Evolutionary conservation across 2,113 vertebrate genomes (phyloP), one percentile per base, ranked within the genome.

Genomic region (Lepidothrix coronata): DNA sequence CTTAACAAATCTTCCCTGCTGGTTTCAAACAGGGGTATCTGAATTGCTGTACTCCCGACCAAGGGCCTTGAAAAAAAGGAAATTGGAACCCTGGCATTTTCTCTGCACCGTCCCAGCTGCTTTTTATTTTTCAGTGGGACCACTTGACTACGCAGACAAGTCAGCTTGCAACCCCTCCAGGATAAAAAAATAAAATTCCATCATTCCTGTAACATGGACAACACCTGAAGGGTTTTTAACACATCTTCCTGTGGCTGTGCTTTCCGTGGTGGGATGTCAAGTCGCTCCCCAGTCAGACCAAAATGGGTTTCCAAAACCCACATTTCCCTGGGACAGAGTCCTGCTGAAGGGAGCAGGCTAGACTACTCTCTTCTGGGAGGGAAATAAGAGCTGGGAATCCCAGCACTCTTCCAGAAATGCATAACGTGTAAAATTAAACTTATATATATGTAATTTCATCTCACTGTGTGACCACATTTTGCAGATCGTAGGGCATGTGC

Each of bases 1-100:
- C 91, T 97, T 97, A 95, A 98, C 97, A 98, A 98, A 97, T 97
- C 97, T 97, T 96, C 93, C 98, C 98, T 72, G 97, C 98, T 98
- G 98, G 96, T 98, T 98, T 98, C 97, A 97, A 97, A 98, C 97
- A 68, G 97, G 88, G 91, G 27, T 96, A 90, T 97, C 91, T 98
- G 97, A 98, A 98, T 98, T 95, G 97, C 98, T 96, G 59, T 97
- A 96, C 97, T 98, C 97, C 96, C 95, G 97, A 98, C 87, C 95
- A 92, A 97, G 96, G 90, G 94, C 94, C 93, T 97, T 94, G 96
- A 93, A 92, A 65, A 63, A 96, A 97, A 97, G 91, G 97, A 97
- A 97, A 97, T 97, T 97, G 97, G 95, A 98, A 96, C 96, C 95
- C 91, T 20, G 31, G 92, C 96, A 81, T 96, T 98, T 97, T 98